These are phyloP conservation scores for Trichomalopsis sarcophagae DNA, from an alignment of 1,140 invertebrate species.

Conservation along the genomic window DNA sequence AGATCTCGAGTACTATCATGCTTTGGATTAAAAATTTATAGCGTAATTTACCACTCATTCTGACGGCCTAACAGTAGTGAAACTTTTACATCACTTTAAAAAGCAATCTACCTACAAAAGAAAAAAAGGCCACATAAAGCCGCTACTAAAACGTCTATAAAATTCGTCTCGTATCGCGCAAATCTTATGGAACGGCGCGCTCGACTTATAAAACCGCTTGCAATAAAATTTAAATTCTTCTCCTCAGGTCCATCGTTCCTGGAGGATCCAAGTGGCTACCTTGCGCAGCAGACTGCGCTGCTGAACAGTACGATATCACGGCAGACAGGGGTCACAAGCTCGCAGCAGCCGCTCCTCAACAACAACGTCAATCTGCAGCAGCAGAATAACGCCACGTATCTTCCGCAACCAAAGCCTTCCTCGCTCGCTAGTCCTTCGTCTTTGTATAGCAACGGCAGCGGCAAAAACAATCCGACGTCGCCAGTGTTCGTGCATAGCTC, in stretches of 20 bases:
- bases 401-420: conserved; percentile 71
- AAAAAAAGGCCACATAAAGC: neutral
- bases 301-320: conserved; percentile 88
- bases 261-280: conserved; percentile 91
- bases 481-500: conserved; percentile 71
- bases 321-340: conserved; percentile 78
- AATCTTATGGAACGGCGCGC: neutral
- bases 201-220: neutral
- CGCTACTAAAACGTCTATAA: neutral
- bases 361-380: conserved; percentile 62
- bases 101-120: neutral
- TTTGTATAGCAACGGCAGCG: conserved; percentile 56
- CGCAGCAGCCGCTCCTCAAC: conserved; percentile 68
- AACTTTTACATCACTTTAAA: neutral
- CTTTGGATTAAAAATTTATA: neutral
- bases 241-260: conserved; percentile 82
- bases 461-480: conserved; percentile 70
- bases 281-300: conserved; percentile 89
- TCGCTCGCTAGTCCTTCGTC: conserved; percentile 67
- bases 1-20: neutral
- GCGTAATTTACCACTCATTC: neutral
- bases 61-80: neutral
- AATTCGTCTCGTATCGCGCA: neutral
- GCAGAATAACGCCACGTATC: conserved; percentile 62
- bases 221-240: conserved; percentile 42